A percentile compares a stretch with the other conserved stretches of the same genome.
Evolutionary conservation across 2,113 vertebrate genomes (phyloP).

Genomic region (Hyaena hyaena): DNA sequence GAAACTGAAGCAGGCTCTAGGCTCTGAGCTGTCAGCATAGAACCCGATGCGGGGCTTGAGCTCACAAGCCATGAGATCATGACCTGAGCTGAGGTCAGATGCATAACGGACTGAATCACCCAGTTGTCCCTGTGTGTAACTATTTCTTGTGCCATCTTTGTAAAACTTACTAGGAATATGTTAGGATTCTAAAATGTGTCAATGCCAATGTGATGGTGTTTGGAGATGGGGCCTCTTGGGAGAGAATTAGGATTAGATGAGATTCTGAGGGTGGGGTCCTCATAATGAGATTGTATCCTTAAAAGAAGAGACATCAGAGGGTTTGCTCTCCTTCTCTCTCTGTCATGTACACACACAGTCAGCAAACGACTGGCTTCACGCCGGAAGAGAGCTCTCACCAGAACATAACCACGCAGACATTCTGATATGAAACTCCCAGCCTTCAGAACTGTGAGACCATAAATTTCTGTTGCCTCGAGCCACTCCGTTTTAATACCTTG

Average conservation of each 20-base stretch:
- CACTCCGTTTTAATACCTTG: not conserved
- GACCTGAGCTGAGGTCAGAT: too few species aligned
- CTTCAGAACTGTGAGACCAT: not conserved
- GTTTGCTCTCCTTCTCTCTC: not conserved
- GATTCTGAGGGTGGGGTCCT: not conserved
- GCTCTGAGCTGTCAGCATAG: too few species aligned
- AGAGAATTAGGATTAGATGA: not conserved
- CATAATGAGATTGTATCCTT: not conserved
- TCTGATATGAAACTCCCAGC: not conserved
- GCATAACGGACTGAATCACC: too few species aligned
- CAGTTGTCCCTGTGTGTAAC: not conserved
- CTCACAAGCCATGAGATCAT: too few species aligned
- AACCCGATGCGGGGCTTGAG: too few species aligned
- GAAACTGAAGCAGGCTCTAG: too few species aligned
- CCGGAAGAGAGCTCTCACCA: not conserved
- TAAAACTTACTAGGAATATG: not conserved
- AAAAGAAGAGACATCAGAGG: not conserved
- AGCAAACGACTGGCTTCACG: not conserved
- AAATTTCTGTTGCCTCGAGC: not conserved
- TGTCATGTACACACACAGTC: not conserved
- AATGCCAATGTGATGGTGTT: not conserved
- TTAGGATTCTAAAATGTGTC: not conserved
- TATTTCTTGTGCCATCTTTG: not conserved
- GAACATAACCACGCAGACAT: not conserved
- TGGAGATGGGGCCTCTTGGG: not conserved